Conservation (phyloP, 2,888 invertebrate species). For the Ophion costatus region DNA sequence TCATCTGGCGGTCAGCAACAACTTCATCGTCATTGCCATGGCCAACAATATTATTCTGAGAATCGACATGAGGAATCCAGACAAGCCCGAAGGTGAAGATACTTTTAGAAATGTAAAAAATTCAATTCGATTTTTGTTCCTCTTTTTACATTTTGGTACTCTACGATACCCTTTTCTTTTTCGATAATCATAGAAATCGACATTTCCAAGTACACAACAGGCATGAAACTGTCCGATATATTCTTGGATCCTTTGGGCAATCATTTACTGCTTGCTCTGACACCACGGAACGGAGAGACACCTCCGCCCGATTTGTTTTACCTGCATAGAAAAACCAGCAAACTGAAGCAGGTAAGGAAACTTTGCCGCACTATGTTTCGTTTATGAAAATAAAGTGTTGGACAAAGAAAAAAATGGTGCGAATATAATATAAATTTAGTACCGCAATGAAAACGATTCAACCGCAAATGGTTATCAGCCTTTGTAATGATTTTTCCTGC, state of each 20-base stretch:
- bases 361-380: background rate
- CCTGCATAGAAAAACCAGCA: conserved; percentile 90
- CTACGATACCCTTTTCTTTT: conserved; percentile 47
- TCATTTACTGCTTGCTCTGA: conserved; percentile 92
- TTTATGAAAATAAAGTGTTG: background rate
- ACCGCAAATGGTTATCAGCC: background rate
- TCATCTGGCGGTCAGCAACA: conserved; percentile 92
- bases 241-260: conserved; percentile 95
- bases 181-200: conserved; percentile 88
- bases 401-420: background rate
- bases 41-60: conserved; percentile 92
- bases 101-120: background rate
- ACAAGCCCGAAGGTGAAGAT: conserved; percentile 89
- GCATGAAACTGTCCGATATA: conserved; percentile 87
- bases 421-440: background rate
- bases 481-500: background rate
- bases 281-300: conserved; percentile 86
- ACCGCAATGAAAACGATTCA: background rate
- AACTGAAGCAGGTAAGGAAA: conserved; percentile 86
- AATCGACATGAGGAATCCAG: conserved; percentile 92
- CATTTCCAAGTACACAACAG: conserved; percentile 87
- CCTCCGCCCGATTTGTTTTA: conserved; percentile 91
- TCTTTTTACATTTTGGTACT: background rate
- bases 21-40: conserved; percentile 93
- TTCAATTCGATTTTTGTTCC: background rate